Conservation (phyloP, 2,113 vertebrate species). For the Barbus barbus region DNA sequence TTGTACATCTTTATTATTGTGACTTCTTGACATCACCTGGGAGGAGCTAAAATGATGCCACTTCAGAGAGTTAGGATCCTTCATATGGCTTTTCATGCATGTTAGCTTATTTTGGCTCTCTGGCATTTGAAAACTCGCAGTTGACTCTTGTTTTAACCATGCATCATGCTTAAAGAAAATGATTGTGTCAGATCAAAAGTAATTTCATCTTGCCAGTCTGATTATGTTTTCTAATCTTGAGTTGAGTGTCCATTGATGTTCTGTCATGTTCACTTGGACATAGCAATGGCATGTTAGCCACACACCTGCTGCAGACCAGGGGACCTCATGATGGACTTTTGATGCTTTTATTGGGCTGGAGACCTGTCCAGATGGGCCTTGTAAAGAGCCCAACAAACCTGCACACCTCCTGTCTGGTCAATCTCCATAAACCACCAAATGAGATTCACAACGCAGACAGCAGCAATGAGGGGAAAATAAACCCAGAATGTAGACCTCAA, state of each 20-base stretch:
- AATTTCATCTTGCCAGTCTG: too few species aligned
- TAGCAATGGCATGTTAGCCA: slow-evolving; percentile 28
- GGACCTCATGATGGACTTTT: slow-evolving; percentile 39
- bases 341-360: slow-evolving; percentile 47
- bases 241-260: too few species aligned
- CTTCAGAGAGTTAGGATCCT: slow-evolving; percentile 18
- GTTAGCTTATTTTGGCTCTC: slow-evolving; percentile 17
- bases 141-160: background rate
- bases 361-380: slow-evolving; percentile 54
- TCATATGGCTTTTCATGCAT: background rate
- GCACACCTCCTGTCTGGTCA: slow-evolving; percentile 48
- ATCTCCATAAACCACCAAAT: slow-evolving; percentile 51
- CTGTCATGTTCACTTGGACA: slow-evolving; percentile 10
- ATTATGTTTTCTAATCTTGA: too few species aligned
- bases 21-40: slow-evolving; percentile 6
- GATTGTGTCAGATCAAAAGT: too few species aligned
- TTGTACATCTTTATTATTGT: slow-evolving; percentile 17
- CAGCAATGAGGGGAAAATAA: slow-evolving; percentile 47
- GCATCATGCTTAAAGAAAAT: background rate
- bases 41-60: background rate
- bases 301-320: slow-evolving; percentile 35
- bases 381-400: slow-evolving; percentile 51
- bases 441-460: slow-evolving; percentile 48
- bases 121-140: background rate
- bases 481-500: slow-evolving; percentile 41